Percentiles rank a stretch among this genome's conserved stretches.
phyloP scores from a whole-genome alignment of 2,113 vertebrate genomes.

The Alouatta palliata region DNA sequence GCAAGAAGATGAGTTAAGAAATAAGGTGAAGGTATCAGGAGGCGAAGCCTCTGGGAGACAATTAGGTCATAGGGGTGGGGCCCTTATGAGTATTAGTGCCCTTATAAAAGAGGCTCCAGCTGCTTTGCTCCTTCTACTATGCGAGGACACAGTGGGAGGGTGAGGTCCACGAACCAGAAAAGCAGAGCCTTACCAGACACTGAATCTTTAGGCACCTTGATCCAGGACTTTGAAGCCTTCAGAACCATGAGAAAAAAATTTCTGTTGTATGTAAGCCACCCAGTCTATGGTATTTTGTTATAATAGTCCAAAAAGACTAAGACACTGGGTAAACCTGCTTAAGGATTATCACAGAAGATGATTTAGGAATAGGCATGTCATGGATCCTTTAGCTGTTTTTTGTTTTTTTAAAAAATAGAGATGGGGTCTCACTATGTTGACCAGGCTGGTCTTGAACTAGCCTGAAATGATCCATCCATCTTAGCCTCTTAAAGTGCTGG shows the following conservation, averaged over 20 bases:
- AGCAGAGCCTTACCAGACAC: neutral
- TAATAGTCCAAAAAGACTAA: neutral
- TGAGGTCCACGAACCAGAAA: neutral
- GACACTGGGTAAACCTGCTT: neutral
- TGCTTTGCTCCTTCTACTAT: neutral
- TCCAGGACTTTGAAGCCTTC: neutral
- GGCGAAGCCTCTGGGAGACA: neutral
- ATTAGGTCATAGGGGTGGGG: neutral
- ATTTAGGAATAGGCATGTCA: neutral
- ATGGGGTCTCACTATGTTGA: too few species aligned
- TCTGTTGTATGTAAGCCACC: neutral
- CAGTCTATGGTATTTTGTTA: neutral
- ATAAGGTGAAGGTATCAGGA: neutral
- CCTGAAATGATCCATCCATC: too few species aligned
- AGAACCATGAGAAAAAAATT: neutral
- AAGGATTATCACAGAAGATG: neutral
- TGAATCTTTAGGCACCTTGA: neutral
- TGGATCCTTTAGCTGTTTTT: neutral
- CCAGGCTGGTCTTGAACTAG: too few species aligned
- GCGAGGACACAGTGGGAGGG: neutral
- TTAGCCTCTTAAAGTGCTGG: too few species aligned
- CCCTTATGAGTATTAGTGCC: too few species aligned
- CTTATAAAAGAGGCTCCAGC: neutral
- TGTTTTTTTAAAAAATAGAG: neutral
- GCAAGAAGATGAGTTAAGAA: too few species aligned